phyloP scores from a whole-genome alignment of 1,140 invertebrate genomes.

The Steinernema khuongi region DNA sequence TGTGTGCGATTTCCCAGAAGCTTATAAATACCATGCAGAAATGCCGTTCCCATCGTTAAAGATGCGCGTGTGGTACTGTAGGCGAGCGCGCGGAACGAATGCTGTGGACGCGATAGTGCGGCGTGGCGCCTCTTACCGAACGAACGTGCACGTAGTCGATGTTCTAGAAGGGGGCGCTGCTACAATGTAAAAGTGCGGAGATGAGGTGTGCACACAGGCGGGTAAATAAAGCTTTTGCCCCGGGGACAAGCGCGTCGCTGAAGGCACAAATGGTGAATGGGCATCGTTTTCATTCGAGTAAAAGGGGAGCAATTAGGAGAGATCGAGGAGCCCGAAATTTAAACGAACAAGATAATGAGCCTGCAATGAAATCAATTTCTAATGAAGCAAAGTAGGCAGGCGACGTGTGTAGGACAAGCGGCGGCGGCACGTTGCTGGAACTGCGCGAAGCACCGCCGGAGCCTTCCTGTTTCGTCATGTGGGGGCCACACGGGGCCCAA shows the following conservation, averaged over 20 bases:
- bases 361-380: slow-evolving; percentile 7
- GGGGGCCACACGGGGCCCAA: background rate
- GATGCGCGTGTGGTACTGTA: no score
- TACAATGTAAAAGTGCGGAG: background rate
- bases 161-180: no score
- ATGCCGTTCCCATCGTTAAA: no score
- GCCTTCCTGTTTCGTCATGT: background rate
- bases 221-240: background rate
- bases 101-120: no score
- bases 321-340: background rate
- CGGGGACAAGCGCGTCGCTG: background rate
- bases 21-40: no score
- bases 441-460: background rate
- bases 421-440: no score
- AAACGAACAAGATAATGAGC: slow-evolving; percentile 5
- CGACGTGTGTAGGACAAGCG: background rate
- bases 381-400: background rate
- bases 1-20: no score
- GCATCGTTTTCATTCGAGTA: background rate
- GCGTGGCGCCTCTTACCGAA: no score
- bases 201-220: background rate
- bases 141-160: no score
- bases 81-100: no score
- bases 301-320: slow-evolving; percentile 4
- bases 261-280: background rate